Percentiles rank a stretch among this genome's conserved stretches.
Evolutionary conservation across 2,113 vertebrate species (phyloP).

Genomic region (Myotis yumanensis): DNA sequence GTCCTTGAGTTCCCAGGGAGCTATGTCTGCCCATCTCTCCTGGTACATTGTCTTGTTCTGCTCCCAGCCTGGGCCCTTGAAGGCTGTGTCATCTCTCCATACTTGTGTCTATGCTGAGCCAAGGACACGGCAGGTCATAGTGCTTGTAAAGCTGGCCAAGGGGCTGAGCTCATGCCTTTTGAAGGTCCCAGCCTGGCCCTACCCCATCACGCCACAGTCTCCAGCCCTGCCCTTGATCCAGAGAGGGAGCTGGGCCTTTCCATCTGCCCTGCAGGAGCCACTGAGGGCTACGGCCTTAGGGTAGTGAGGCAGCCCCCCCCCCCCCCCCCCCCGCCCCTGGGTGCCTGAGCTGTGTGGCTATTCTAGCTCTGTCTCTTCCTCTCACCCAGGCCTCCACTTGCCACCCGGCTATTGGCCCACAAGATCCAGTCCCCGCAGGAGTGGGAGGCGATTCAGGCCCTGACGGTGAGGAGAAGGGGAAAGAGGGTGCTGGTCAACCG

Average conservation of each 20-base stretch:
- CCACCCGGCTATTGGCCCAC: slow-evolving; percentile 95
- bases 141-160: background rate
- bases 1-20: background rate
- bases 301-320: background rate
- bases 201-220: background rate
- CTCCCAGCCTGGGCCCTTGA: background rate
- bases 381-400: slow-evolving; percentile 91
- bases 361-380: slow-evolving; percentile 7
- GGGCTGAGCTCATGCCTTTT: background rate
- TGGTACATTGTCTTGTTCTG: background rate
- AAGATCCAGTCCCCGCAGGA: slow-evolving; percentile 99
- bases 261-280: background rate
- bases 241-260: background rate
- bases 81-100: background rate
- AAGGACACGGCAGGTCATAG: background rate
- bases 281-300: background rate
- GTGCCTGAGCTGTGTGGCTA: background rate
- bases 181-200: background rate
- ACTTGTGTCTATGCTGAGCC: background rate
- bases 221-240: background rate
- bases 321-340: no score
- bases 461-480: slow-evolving; percentile 88
- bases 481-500: background rate
- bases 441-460: slow-evolving; percentile 97
- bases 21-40: background rate